Percentiles rank a stretch among this genome's conserved stretches.
These are phyloP conservation scores for Tetragnatha versicolor DNA, from an alignment of 1,140 invertebrate genomes.

Conservation along the genomic window DNA sequence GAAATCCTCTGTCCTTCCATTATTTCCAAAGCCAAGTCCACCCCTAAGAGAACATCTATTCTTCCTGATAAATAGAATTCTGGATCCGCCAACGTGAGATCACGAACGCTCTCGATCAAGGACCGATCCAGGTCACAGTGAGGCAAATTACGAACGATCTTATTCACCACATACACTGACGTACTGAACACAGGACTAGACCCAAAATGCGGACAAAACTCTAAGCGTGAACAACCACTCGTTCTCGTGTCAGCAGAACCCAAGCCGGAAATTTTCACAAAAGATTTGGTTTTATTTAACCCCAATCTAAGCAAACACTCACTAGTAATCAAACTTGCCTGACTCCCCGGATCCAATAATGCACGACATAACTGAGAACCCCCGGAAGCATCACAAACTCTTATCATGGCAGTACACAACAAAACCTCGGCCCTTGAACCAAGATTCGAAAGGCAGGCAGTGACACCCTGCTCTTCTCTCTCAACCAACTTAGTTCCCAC, in stretches of 20 bases:
- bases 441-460: background rate
- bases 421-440: background rate
- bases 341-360: conserved; percentile 1
- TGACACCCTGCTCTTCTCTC: too few species aligned
- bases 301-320: background rate
- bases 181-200: background rate
- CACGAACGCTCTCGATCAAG: background rate
- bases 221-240: background rate
- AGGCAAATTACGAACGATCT: background rate
- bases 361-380: background rate
- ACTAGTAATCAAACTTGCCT: background rate
- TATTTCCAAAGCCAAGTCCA: background rate
- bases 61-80: background rate
- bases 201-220: background rate
- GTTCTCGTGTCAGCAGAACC: background rate
- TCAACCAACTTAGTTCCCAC: too few species aligned
- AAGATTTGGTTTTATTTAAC: background rate
- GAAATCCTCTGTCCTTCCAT: background rate
- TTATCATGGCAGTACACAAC: background rate
- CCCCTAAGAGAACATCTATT: conserved; percentile 9
- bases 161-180: background rate
- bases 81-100: conserved; percentile 9
- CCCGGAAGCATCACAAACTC: background rate
- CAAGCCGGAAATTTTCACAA: background rate
- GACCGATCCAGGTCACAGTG: background rate